Percentiles rank a stretch among this genome's conserved stretches.
These are phyloP conservation scores for Erpetoichthys calabaricus DNA, from an alignment of 2,797 vertebrate species.

Conservation along the genomic window DNA sequence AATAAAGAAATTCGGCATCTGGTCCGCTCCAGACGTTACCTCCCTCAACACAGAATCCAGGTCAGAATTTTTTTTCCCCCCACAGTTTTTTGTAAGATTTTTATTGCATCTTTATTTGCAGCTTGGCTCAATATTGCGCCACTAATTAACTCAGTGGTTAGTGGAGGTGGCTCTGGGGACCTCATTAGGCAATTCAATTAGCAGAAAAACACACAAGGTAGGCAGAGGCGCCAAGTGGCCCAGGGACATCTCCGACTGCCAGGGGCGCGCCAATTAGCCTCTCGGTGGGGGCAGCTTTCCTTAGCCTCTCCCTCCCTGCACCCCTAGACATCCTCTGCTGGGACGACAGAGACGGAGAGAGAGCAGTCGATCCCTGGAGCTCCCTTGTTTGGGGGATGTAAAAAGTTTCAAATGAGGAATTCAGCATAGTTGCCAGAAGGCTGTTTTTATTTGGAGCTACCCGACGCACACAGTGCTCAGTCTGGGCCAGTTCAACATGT, in stretches of 20 bases:
- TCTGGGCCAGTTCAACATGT: no score
- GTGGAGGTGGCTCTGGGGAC: conserved; percentile 65
- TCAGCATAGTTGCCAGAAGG: no score
- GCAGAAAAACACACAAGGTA: conserved; percentile 51
- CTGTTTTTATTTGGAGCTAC: no score
- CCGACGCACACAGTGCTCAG: no score
- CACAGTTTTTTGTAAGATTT: conserved; percentile 21
- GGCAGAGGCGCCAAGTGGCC: conserved; percentile 52
- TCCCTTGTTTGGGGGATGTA: no score
- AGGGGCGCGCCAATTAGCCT: conserved; percentile 41
- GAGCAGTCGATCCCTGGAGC: no score
- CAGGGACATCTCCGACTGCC: conserved; percentile 40
- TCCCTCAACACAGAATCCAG: conserved; percentile 52
- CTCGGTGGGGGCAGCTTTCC: conserved; percentile 12
- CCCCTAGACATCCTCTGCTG: no score
- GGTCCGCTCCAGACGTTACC: conserved; percentile 36
- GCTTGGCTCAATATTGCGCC: conserved; percentile 44
- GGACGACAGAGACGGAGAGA: no score
- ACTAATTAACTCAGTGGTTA: conserved; percentile 63
- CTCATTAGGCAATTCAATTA: conserved; percentile 85
- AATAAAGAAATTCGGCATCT: conserved; percentile 53
- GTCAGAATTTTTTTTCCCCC: conserved; percentile 30
- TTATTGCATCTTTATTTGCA: conserved; percentile 51
- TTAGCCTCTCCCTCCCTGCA: no score
- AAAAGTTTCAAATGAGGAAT: no score